Evolutionary conservation across 2,113 vertebrate species (phyloP).

Genomic region (Mungos mungo): DNA sequence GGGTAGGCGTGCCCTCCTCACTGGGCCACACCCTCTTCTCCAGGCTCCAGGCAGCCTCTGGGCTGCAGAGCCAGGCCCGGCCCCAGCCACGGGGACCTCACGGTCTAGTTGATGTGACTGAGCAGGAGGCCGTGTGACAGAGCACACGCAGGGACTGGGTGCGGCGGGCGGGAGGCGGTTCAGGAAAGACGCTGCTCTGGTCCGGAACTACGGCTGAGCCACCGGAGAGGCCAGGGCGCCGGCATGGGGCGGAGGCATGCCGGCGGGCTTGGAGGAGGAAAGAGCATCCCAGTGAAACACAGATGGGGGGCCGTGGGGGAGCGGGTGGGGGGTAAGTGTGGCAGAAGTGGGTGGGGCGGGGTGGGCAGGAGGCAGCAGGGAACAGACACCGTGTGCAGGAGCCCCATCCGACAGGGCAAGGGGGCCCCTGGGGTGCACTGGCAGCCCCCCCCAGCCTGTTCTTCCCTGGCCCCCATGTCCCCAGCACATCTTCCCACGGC

Average conservation of each 20-base stretch:
- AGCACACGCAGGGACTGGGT: background rate
- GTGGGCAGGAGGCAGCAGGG: no score
- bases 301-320: rapidly evolving
- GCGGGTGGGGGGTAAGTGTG: rapidly evolving
- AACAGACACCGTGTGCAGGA: no score
- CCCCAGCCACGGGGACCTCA: background rate
- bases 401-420: background rate
- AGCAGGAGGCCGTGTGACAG: background rate
- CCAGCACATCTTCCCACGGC: rapidly evolving
- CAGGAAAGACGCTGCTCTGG: background rate
- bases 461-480: no score
- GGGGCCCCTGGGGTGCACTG: no score
- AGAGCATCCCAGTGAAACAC: background rate
- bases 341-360: rapidly evolving
- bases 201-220: background rate
- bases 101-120: rapidly evolving
- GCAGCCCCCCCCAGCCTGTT: background rate
- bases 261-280: background rate
- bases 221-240: background rate
- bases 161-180: background rate
- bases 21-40: background rate
- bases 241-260: background rate
- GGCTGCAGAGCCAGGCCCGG: background rate
- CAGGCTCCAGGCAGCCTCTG: background rate
- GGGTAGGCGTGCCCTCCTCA: background rate